These are phyloP conservation scores for Cheilosia variabilis DNA, from an alignment of 2,888 invertebrate species.

Conservation along the genomic window DNA sequence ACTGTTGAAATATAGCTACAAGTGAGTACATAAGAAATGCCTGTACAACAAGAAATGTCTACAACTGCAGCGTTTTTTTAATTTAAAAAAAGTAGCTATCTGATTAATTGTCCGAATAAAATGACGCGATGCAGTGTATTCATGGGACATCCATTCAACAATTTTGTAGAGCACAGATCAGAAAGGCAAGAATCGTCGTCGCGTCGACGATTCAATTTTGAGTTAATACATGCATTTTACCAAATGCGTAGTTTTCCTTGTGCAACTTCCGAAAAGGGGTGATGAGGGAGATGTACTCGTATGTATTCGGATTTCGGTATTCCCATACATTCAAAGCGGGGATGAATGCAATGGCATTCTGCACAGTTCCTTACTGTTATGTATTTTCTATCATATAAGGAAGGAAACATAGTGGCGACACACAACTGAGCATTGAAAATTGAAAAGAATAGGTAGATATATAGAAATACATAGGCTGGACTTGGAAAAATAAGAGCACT, in stretches of 20 bases:
- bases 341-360: no score
- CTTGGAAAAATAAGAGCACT: no score
- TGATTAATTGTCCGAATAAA: conserved; percentile 28
- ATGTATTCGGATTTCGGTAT: background rate
- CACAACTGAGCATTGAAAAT: no score
- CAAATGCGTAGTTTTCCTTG: conserved; percentile 19
- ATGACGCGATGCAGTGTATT: background rate
- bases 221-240: conserved; percentile 5
- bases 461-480: no score
- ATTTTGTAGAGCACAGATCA: background rate
- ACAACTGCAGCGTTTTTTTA: background rate
- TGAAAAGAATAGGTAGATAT: no score
- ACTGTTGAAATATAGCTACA: conserved; percentile 1
- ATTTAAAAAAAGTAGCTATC: background rate
- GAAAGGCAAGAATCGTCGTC: background rate
- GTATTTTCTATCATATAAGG: no score
- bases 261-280: background rate
- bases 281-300: background rate
- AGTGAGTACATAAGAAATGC: background rate
- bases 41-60: background rate
- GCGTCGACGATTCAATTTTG: background rate
- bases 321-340: no score
- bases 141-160: background rate
- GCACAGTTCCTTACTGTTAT: no score
- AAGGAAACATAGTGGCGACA: no score